These are phyloP conservation scores for Craniophora ligustri DNA, from an alignment of 2,888 invertebrate genomes.

Conservation along the genomic window DNA sequence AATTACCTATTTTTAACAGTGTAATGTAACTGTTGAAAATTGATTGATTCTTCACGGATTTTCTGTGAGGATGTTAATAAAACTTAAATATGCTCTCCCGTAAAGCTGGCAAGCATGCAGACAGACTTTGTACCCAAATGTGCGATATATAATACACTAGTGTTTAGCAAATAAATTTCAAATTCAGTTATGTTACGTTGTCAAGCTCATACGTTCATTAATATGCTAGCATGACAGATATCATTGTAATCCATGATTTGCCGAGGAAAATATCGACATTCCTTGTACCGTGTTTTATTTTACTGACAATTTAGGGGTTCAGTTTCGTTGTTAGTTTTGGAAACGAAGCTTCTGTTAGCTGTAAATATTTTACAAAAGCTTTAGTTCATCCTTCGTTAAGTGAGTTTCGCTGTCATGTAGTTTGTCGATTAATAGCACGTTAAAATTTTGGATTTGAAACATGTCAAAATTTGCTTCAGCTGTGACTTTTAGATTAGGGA, in stretches of 20 bases:
- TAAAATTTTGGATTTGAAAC: slow-evolving; percentile 10
- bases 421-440: slow-evolving; percentile 7
- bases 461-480: slow-evolving; percentile 4
- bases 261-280: no score
- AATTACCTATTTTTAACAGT: no score
- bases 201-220: slow-evolving; percentile 7
- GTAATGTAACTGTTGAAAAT: no score
- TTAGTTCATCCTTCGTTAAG: slow-evolving; percentile 14
- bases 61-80: no score
- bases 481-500: no score
- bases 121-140: no score
- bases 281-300: slow-evolving; percentile 10
- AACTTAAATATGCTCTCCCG: no score
- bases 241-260: slow-evolving; percentile 18
- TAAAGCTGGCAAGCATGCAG: no score
- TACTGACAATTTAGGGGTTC: slow-evolving; percentile 10
- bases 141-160: no score
- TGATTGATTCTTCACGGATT: no score
- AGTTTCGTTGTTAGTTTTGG: slow-evolving; percentile 23
- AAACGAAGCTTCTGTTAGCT: not conserved
- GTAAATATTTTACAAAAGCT: slow-evolving; percentile 6
- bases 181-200: no score
- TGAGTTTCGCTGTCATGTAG: slow-evolving; percentile 18
- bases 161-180: no score
- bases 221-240: not conserved